Percentiles rank a stretch among this genome's conserved stretches.
Conservation (phyloP, 2,888 invertebrate genomes). For the Dusona sp. region DNA sequence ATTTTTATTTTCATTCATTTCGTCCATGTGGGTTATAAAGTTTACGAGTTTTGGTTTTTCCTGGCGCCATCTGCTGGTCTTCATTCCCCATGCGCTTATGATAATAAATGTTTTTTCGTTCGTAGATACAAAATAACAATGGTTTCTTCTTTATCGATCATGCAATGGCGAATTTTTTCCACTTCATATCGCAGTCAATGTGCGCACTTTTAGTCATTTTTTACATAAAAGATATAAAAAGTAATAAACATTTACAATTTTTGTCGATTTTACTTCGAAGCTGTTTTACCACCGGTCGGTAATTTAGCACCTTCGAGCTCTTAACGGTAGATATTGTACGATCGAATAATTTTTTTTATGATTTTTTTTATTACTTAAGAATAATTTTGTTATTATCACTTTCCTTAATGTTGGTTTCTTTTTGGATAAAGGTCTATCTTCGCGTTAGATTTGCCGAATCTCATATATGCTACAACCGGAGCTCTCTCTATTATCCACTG, state of each 20-base stretch:
- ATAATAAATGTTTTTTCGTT: background rate
- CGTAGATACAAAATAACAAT: background rate
- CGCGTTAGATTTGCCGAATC: conserved; percentile 71
- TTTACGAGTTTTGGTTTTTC: background rate
- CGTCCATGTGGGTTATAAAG: background rate
- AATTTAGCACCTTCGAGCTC: background rate
- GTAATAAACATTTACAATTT: background rate
- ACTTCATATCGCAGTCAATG: background rate
- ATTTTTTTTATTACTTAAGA: background rate
- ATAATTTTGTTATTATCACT: background rate
- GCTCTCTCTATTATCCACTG: conserved; percentile 67
- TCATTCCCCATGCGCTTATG: background rate
- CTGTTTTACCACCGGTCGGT: background rate
- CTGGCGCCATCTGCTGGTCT: background rate
- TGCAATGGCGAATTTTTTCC: background rate
- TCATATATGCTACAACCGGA: conserved; percentile 72
- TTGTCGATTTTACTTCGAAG: background rate
- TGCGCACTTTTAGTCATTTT: background rate
- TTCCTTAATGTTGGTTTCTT: background rate
- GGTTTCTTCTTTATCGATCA: background rate
- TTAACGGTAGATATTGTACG: background rate
- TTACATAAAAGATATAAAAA: background rate
- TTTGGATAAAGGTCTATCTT: conserved; percentile 70
- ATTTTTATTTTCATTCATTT: background rate
- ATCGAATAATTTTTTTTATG: background rate